Percentiles rank a stretch among this genome's conserved stretches.
Evolutionary conservation across 2,797 vertebrate species (phyloP).

Genomic region (Heteromormyrus szaboi): DNA sequence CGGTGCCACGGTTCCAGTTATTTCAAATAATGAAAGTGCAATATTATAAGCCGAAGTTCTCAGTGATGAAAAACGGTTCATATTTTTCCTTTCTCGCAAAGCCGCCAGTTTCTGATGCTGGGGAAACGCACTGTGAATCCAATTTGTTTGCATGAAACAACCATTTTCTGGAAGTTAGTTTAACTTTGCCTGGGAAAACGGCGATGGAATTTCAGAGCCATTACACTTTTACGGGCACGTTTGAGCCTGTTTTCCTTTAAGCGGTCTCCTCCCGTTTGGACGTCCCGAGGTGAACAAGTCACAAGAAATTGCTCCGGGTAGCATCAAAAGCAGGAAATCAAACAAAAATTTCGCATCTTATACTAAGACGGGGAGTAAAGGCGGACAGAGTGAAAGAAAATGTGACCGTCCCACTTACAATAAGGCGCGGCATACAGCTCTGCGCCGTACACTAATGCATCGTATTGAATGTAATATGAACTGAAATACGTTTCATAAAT

Average conservation of each 20-base stretch:
- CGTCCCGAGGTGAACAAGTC: neutral
- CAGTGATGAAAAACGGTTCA: neutral
- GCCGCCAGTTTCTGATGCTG: neutral
- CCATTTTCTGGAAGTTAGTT: neutral
- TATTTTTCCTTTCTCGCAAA: neutral
- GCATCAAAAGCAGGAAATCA: slow-evolving; percentile 13
- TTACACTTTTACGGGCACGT: slow-evolving; percentile 2
- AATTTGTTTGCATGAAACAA: neutral
- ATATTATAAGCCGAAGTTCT: neutral
- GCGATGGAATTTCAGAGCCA: slow-evolving; percentile 11
- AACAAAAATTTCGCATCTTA: neutral
- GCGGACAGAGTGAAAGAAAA: neutral
- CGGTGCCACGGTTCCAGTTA: neutral
- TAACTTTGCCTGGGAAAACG: neutral
- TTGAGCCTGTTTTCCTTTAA: neutral
- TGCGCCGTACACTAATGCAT: neutral
- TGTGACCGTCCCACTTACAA: neutral
- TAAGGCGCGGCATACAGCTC: neutral
- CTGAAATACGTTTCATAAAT: neutral
- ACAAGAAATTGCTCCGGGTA: neutral
- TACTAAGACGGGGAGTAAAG: neutral
- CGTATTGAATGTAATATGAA: neutral
- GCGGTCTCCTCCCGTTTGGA: slow-evolving; percentile 1
- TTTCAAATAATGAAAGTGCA: neutral
- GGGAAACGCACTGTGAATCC: neutral